Evolutionary conservation across 2,113 vertebrate genomes (phyloP).

Genomic region (Epinephelus moara): DNA sequence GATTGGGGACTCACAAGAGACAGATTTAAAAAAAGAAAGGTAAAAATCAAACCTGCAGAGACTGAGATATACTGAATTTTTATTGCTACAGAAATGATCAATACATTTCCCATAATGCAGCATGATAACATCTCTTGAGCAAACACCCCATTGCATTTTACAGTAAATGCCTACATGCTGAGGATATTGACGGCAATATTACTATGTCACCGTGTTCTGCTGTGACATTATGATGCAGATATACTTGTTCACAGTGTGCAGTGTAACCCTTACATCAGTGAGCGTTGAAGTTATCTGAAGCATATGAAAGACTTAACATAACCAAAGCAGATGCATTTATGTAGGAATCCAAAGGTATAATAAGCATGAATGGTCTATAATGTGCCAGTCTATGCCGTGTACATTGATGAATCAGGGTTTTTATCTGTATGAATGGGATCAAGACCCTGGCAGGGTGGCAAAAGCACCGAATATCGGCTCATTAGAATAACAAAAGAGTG

Average conservation of each 20-base stretch:
- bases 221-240: neutral
- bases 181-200: neutral
- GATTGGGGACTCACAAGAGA: too few relatives aligned
- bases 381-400: conserved; percentile 30
- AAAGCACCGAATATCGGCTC: conserved; percentile 45
- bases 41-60: neutral
- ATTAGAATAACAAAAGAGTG: conserved; percentile 68
- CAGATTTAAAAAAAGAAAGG: too few relatives aligned
- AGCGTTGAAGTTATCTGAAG: too few relatives aligned
- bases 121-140: neutral
- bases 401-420: conserved; percentile 77
- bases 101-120: neutral
- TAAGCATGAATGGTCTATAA: conserved; percentile 16
- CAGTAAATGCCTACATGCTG: neutral
- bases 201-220: neutral
- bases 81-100: neutral
- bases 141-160: neutral
- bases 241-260: neutral
- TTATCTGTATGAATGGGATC: conserved; percentile 68
- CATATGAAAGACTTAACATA: neutral
- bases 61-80: neutral
- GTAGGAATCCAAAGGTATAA: neutral
- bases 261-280: neutral
- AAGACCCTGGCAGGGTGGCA: conserved; percentile 60
- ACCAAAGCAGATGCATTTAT: neutral